Evolutionary conservation across 2,888 invertebrate species (phyloP).

Genomic region (Epinotia ramella): DNA sequence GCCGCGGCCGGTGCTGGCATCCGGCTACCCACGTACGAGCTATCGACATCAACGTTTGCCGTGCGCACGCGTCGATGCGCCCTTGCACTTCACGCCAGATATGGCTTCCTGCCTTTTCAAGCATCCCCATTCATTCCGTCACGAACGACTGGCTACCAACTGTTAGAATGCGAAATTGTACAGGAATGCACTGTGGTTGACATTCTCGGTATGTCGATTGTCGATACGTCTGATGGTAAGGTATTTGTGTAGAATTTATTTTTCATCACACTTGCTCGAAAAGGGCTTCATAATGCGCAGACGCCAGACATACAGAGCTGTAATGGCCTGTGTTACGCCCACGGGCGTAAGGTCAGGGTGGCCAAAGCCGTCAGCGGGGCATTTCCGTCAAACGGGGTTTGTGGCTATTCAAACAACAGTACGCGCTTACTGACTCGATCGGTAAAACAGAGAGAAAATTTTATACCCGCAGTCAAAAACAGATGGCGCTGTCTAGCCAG

Average conservation of each 20-base stretch:
- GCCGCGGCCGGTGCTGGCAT: constrained; percentile 31
- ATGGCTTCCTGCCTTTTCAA: constrained; percentile 71
- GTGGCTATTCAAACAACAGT: too few species aligned
- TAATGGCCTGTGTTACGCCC: too few species aligned
- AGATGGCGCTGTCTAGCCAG: too few species aligned
- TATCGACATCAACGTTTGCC: constrained; percentile 27
- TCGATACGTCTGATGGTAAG: not conserved
- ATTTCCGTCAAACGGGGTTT: too few species aligned
- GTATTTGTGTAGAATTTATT: not conserved
- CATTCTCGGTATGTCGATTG: constrained; percentile 10
- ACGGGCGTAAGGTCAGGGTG: too few species aligned
- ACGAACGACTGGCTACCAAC: constrained; percentile 64
- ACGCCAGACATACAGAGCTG: too few species aligned
- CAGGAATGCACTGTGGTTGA: constrained; percentile 51
- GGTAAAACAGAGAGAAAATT: too few species aligned
- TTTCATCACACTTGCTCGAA: too few species aligned
- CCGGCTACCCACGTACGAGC: constrained; percentile 38
- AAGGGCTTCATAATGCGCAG: too few species aligned
- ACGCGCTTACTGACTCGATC: too few species aligned
- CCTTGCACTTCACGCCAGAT: constrained; percentile 67
- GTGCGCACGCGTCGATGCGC: constrained; percentile 58
- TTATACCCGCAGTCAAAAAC: too few species aligned
- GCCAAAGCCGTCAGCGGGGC: too few species aligned
- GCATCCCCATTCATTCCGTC: constrained; percentile 70
- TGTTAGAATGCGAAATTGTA: constrained; percentile 56